These are phyloP conservation scores for Danaus plexippus DNA, from an alignment of 1,140 invertebrate genomes.

Conservation along the genomic window DNA sequence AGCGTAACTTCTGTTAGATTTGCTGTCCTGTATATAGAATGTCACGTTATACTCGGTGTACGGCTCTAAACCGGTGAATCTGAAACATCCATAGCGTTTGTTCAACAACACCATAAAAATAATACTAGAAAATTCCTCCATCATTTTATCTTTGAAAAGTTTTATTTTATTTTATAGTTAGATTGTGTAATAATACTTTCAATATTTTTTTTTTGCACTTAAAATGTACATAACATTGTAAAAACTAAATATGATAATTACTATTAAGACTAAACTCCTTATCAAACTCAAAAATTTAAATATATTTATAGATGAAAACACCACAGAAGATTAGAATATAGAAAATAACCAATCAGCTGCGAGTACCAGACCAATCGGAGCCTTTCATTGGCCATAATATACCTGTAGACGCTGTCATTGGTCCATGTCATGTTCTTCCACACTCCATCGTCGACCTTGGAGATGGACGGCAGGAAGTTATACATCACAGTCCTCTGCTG, in stretches of 20 bases:
- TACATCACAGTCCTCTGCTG: constrained; percentile 54
- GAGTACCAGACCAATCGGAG: too few relatives aligned
- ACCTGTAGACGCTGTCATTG: constrained; percentile 54
- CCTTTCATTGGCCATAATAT: constrained; percentile 4
- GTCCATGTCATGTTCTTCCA: constrained; percentile 63
- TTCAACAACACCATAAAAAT: too few relatives aligned
- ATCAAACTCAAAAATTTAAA: too few relatives aligned
- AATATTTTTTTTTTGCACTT: constrained; percentile 1
- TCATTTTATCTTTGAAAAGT: too few relatives aligned
- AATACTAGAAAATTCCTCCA: too few relatives aligned
- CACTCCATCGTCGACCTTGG: constrained; percentile 48
- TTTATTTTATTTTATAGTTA: too few relatives aligned
- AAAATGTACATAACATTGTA: constrained; percentile 7
- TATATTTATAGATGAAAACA: too few relatives aligned
- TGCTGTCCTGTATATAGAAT: constrained; percentile 78
- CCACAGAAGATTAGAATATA: too few relatives aligned
- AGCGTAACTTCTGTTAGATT: constrained; percentile 67
- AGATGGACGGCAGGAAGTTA: constrained; percentile 56
- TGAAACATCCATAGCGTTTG: constrained; percentile 37
- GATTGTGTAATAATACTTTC: too few relatives aligned
- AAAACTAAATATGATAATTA: too few relatives aligned
- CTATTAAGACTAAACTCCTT: too few relatives aligned
- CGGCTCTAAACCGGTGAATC: constrained; percentile 77
- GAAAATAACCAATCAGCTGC: too few relatives aligned
- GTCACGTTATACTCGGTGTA: constrained; percentile 84